Conservation (phyloP, 1,140 invertebrate species). For the Atta cephalotes region DNA sequence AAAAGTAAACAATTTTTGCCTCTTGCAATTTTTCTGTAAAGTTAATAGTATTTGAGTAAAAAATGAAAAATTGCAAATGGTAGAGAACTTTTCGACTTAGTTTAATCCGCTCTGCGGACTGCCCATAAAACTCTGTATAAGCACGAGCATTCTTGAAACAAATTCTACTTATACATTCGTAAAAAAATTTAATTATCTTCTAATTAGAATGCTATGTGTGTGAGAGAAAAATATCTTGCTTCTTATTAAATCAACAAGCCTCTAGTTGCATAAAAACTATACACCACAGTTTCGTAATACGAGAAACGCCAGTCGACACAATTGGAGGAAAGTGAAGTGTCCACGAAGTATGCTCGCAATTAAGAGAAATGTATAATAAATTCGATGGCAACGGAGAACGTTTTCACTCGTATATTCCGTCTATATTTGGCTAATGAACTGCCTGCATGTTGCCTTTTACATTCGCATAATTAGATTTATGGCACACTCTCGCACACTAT, state of each 20-base stretch:
- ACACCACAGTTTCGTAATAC: conserved; percentile 41
- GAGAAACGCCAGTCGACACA: conserved; percentile 47
- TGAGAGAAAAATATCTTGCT: neutral
- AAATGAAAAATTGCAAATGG: too few species aligned
- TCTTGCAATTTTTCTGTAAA: too few species aligned
- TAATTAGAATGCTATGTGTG: neutral
- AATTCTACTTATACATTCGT: neutral
- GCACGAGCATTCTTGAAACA: neutral
- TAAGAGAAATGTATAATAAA: conserved; percentile 51
- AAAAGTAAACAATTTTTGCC: too few species aligned
- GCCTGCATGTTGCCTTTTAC: conserved; percentile 23
- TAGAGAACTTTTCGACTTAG: too few species aligned
- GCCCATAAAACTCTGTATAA: too few species aligned
- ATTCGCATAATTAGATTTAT: conserved; percentile 52
- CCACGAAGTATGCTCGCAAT: conserved; percentile 47
- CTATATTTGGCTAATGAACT: conserved; percentile 45
- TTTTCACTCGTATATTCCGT: conserved; percentile 16
- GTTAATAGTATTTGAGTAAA: too few species aligned
- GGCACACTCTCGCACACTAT: neutral
- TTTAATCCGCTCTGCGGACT: too few species aligned
- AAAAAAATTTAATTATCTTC: neutral
- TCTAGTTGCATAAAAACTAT: conserved; percentile 56
- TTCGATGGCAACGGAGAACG: conserved; percentile 34
- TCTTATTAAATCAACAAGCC: conserved; percentile 20
- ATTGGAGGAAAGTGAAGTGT: conserved; percentile 48